Evolutionary conservation across 2,113 vertebrate genomes (phyloP).

Genomic region (Marmota monax): DNA sequence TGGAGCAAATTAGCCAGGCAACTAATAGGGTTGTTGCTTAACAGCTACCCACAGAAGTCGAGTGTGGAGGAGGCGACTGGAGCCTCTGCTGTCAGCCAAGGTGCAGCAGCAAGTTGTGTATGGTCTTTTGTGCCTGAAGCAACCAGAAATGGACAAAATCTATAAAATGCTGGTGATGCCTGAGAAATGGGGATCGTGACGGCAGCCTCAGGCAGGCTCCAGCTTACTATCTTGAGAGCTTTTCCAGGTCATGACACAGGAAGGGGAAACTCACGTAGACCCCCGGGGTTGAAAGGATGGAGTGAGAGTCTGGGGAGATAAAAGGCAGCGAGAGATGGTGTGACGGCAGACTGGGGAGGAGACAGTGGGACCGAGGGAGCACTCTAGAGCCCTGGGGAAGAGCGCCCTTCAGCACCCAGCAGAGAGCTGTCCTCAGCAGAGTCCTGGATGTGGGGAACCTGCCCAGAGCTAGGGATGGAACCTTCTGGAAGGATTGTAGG

Average conservation of each 20-base stretch:
- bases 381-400: not conserved
- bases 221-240: not conserved
- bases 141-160: not conserved
- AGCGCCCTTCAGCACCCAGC: not conserved
- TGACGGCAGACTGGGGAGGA: not conserved
- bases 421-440: not conserved
- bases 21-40: not conserved
- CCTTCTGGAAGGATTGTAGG: not conserved
- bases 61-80: not conserved
- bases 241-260: not conserved
- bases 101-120: not conserved
- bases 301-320: not conserved
- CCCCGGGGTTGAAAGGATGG: not conserved
- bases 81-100: not conserved
- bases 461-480: not conserved
- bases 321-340: not conserved
- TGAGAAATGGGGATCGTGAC: not conserved
- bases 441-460: not conserved
- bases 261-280: not conserved
- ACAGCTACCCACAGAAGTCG: not conserved
- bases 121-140: not conserved
- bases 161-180: no score
- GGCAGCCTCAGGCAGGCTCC: accelerated
- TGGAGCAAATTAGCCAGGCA: not conserved
- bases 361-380: not conserved